Evolutionary conservation across 2,888 invertebrate genomes (phyloP).

Genomic region (Athalia circularis): DNA sequence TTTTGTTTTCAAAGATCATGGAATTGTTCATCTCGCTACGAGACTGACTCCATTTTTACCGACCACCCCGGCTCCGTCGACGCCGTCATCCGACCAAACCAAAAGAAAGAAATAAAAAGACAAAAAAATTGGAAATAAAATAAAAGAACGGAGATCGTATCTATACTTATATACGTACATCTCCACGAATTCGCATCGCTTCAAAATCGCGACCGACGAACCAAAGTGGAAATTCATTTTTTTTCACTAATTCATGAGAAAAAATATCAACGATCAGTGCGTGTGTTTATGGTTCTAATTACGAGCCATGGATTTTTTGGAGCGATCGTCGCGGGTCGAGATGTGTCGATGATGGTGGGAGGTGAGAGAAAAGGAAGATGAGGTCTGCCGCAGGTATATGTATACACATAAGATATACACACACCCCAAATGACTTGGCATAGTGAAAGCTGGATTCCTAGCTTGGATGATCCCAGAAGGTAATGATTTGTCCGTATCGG

Average conservation of each 20-base stretch:
- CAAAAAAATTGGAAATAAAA: background rate
- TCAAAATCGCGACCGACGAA: too few relatives aligned
- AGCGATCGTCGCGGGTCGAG: background rate
- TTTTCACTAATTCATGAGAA: background rate
- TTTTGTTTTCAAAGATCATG: slow-evolving; percentile 40
- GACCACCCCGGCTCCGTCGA: background rate
- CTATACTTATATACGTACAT: too few relatives aligned
- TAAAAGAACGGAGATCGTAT: too few relatives aligned
- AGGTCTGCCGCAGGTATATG: slow-evolving; percentile 19
- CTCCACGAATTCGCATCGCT: too few relatives aligned
- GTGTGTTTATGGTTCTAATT: background rate
- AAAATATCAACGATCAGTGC: background rate
- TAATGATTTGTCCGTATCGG: slow-evolving; percentile 63
- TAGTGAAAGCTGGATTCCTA: slow-evolving; percentile 52
- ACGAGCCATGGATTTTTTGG: background rate
- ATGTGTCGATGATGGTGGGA: background rate
- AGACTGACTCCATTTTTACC: slow-evolving; percentile 19
- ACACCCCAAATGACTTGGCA: slow-evolving; percentile 64
- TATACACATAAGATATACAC: slow-evolving; percentile 48
- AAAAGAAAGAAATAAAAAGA: background rate
- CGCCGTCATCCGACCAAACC: background rate
- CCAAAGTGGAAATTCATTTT: too few relatives aligned
- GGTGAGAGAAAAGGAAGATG: background rate
- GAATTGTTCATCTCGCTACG: background rate
- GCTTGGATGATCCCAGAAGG: slow-evolving; percentile 55